Evolutionary conservation across 37 sponge, comb jelly and placozoan genomes (phyloP).

Genomic region (Petrosia ficiformis): DNA sequence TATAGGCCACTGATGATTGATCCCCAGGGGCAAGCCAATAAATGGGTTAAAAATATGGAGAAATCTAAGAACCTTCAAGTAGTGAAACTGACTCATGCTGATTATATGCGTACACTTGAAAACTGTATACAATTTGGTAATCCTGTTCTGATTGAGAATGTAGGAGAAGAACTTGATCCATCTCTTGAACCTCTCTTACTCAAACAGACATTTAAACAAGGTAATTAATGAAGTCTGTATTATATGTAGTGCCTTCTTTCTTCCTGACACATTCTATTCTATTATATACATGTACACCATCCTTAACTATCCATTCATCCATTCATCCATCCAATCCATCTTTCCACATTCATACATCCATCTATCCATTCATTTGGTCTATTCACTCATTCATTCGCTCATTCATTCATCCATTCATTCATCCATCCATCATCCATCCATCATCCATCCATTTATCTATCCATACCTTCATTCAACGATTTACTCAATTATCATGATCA

Average conservation of each 20-base stretch:
- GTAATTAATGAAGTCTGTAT: conserved; percentile 17
- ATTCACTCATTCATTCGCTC: background rate
- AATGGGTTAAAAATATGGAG: conserved; percentile 98
- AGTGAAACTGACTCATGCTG: conserved; percentile 91
- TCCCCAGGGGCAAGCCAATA: conserved; percentile 99
- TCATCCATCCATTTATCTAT: background rate
- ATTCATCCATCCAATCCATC: no score
- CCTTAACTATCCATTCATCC: no score
- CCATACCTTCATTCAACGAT: background rate
- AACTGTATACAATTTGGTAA: conserved; percentile 99
- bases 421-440: background rate
- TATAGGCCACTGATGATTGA: conserved; percentile 98
- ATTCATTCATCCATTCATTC: background rate
- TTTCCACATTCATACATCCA: no score
- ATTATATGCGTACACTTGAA: conserved; percentile 97
- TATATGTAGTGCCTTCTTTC: background rate
- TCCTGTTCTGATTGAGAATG: conserved; percentile 96
- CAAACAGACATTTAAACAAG: conserved; percentile 99
- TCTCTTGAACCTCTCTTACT: conserved; percentile 96
- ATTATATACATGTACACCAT: no score
- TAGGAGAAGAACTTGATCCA: conserved; percentile 99
- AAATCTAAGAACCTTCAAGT: conserved; percentile 85
- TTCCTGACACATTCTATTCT: background rate
- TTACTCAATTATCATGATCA: background rate
- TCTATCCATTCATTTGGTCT: no score